phyloP scores from a whole-genome alignment of 2,888 invertebrate species.

The Pollenia labialis region DNA sequence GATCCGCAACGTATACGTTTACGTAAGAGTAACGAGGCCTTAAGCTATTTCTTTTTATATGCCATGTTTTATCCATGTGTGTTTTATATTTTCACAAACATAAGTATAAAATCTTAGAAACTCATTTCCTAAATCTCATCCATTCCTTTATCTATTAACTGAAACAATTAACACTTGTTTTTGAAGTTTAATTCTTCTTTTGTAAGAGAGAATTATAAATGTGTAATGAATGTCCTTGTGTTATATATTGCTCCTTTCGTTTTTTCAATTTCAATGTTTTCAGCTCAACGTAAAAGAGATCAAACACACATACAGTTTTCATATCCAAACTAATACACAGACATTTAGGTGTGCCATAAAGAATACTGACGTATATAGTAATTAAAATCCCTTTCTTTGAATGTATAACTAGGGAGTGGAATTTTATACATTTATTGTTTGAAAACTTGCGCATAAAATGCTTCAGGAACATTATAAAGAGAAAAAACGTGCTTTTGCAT shows the following conservation, averaged over 20 bases:
- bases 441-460: too few relatives aligned
- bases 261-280: not conserved
- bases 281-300: not conserved
- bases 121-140: conserved; percentile 3
- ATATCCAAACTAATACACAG: not conserved
- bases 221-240: conserved; percentile 6
- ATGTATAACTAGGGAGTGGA: not conserved
- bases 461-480: too few relatives aligned
- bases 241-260: not conserved
- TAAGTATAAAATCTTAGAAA: not conserved
- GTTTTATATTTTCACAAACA: not conserved
- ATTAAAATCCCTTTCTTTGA: conserved; percentile 28
- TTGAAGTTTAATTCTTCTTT: conserved; percentile 12
- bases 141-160: conserved; percentile 53
- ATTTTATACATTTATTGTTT: too few relatives aligned
- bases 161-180: conserved; percentile 61
- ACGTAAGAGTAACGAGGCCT: too few relatives aligned
- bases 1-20: too few relatives aligned
- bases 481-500: too few relatives aligned
- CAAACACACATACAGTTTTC: too few relatives aligned
- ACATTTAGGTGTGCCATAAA: not conserved
- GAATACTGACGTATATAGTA: conserved; percentile 1
- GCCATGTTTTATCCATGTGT: too few relatives aligned
- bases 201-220: not conserved
- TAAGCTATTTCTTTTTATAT: too few relatives aligned